These are phyloP conservation scores for Urocyon cinereoargenteus DNA, from an alignment of 2,797 vertebrate genomes.

Conservation along the genomic window DNA sequence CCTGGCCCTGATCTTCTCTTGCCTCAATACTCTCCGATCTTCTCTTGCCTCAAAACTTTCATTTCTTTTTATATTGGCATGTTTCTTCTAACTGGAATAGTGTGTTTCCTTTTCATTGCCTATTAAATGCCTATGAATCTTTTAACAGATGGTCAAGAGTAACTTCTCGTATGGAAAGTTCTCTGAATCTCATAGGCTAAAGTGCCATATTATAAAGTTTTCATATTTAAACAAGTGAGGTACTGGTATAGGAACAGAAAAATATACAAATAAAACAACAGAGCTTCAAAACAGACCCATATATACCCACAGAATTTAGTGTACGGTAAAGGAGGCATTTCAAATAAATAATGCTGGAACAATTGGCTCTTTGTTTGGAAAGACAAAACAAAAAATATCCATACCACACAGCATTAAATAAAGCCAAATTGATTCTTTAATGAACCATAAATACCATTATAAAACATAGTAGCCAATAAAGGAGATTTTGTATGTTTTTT, in stretches of 20 bases:
- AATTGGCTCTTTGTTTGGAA: neutral
- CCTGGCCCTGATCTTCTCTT: neutral
- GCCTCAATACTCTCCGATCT: neutral
- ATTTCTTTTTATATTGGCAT: neutral
- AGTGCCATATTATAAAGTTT: neutral
- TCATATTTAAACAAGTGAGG: slow-evolving; percentile 15
- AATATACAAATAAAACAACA: neutral
- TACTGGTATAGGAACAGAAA: neutral
- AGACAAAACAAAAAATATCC: neutral
- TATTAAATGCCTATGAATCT: neutral
- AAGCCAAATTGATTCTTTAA: neutral
- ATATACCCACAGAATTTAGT: neutral
- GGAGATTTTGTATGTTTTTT: neutral
- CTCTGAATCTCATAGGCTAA: neutral
- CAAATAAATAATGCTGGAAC: slow-evolving; percentile 15
- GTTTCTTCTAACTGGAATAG: neutral
- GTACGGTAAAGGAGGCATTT: neutral
- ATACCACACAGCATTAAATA: neutral
- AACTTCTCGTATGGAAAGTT: neutral
- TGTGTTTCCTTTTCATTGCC: neutral
- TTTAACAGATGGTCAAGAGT: slow-evolving; percentile 28
- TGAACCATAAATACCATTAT: neutral
- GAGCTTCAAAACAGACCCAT: neutral
- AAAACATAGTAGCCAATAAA: neutral
- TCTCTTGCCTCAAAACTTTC: neutral